phyloP scores from a whole-genome alignment of 2,797 vertebrate species.

The Taeniopygia guttata region DNA sequence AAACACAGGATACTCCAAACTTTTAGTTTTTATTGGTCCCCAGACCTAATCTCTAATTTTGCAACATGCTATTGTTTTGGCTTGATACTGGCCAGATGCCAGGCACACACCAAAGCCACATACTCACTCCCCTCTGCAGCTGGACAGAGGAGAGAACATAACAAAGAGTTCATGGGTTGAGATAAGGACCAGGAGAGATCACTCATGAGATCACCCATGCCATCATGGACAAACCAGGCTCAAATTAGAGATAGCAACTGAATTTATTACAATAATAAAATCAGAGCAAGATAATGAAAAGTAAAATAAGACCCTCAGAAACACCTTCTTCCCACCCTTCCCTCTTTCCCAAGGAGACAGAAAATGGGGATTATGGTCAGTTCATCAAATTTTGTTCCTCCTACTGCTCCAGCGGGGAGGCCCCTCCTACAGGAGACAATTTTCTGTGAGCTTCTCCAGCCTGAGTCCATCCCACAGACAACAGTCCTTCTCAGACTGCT shows the following conservation, averaged over 20 bases:
- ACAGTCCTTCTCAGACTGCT: not conserved
- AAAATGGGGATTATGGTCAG: not conserved
- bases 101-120: not conserved
- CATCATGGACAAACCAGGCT: not conserved
- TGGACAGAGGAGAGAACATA: not conserved
- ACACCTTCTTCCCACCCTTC: not conserved
- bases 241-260: not conserved
- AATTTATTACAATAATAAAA: not conserved
- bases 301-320: not conserved
- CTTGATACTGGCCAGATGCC: not conserved
- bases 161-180: not conserved
- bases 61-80: not conserved
- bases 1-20: not conserved
- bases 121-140: not conserved
- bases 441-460: not conserved
- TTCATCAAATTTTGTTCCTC: not conserved
- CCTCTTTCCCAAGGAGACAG: not conserved
- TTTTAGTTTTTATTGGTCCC: not conserved
- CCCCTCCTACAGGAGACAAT: not conserved
- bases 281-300: not conserved
- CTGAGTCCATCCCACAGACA: not conserved
- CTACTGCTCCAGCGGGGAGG: fast-evolving
- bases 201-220: not conserved
- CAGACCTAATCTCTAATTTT: not conserved
- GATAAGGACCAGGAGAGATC: not conserved